Conservation (phyloP, 2,113 vertebrate species). For the Riparia riparia region DNA sequence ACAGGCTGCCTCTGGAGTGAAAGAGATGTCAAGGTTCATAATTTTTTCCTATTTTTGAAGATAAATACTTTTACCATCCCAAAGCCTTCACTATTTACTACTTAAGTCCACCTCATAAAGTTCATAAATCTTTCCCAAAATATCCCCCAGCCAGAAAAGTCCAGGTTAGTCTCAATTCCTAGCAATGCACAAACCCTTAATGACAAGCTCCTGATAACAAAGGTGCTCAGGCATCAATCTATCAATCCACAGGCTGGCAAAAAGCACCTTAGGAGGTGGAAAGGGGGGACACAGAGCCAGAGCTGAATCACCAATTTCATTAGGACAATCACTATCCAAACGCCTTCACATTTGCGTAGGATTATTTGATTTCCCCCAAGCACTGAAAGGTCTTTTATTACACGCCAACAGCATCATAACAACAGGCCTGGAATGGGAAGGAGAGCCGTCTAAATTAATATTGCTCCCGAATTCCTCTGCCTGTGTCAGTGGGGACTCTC, state of each 20-base stretch:
- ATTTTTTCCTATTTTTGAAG: neutral
- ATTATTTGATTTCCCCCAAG: slow-evolving; percentile 70
- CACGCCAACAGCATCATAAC: slow-evolving; percentile 50
- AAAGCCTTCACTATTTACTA: neutral
- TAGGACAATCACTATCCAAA: slow-evolving; percentile 57
- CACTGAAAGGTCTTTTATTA: slow-evolving; percentile 71
- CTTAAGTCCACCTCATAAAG: neutral
- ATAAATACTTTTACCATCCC: neutral
- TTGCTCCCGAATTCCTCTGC: slow-evolving; percentile 39
- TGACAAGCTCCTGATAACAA: slow-evolving; percentile 33
- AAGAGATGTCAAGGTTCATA: neutral
- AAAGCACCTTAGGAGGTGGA: slow-evolving; percentile 40
- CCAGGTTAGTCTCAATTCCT: neutral
- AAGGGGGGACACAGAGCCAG: slow-evolving; percentile 45
- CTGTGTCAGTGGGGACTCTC: neutral
- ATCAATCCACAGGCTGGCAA: slow-evolving; percentile 18
- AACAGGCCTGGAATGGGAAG: slow-evolving; percentile 43
- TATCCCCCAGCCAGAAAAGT: neutral
- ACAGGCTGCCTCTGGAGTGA: neutral
- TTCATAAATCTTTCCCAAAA: slow-evolving; percentile 33
- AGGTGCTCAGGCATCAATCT: slow-evolving; percentile 33
- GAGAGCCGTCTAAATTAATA: slow-evolving; percentile 60
- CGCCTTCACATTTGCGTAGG: slow-evolving; percentile 37
- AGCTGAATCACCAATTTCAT: slow-evolving; percentile 66
- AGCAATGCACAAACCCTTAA: slow-evolving; percentile 14